Evolutionary conservation across 2,797 vertebrate species (phyloP), one percentile per base, ranked within the genome.

Genomic region (Microctenopoma stevenorrisi): DNA sequence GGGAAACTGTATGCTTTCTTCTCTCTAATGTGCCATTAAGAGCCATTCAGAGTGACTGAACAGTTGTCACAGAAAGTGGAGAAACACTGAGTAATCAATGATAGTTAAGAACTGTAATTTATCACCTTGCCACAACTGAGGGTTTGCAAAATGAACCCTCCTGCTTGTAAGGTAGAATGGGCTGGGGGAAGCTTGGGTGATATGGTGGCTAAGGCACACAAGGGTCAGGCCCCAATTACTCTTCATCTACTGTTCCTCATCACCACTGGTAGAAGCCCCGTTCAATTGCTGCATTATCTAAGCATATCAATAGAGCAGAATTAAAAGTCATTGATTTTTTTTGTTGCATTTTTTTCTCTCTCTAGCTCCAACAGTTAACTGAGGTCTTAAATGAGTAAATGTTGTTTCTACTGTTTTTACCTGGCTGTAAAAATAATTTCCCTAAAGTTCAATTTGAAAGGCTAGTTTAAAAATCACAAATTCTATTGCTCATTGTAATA

Each of bases 31-130:
- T 96, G 95, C 94, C 94, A 94, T 97, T 98, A 97, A 93, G 84
- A 92, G 94, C 92, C 91, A 93, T 97, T 95, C 95, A 87, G 93
- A 96, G 94, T 96, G 96, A 95, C 96, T 96, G 95, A 95, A 95
- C 95, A 94, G 94, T 95, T 96, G 95, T 97, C 89, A 86, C 94
- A 89, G 88, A 95, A 95, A 95, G 95, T 94, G 94, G 94, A 95
- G 94, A 95, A 98, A 94, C 96, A 95, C 91, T 88, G 91, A 95
- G 94, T 95, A 96, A 99, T 99, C 96, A 96, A 97, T 99, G 98
- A 94, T 95, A 95, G 95, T 94, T 95, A 96, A 97, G 95, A 97
- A 95, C 93, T 91, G 95, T 97, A 97, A 98, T 99, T 98, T 96
- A 98, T 98, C 97, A 98, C 95, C 86, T 95, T 98, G 96, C 96